Base-by-base conservation (phyloP, 2,888 invertebrate species). In the Bombylius discolor region DNA sequence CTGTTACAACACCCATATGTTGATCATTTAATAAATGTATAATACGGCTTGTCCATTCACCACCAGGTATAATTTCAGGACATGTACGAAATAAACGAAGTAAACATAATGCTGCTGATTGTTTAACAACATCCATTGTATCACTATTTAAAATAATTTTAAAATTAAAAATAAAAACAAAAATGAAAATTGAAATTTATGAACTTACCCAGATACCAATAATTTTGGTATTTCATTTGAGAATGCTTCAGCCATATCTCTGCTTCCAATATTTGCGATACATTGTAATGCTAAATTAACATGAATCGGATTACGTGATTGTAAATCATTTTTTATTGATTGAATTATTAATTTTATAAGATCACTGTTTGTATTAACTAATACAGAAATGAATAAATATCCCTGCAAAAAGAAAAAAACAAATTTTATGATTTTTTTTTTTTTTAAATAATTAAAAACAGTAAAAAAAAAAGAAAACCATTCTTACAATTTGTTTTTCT, bases 211-310 rank as follows among this genome's bases (percentile, higher is more conserved):
- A 59, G 98, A 98, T 45, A 99, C 97, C 61, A 99, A 83, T 54
- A 99, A 80, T 75, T 96, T 97, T 59, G 99, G 99, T 72, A 99
- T 96, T 75, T 99, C 99, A 65, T 88, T 89, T 55, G 94, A 92
- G 77, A 99, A 97, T 49, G 96, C 96, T 74, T 99, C 98, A n/a
- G 97, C 98, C 99, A 99, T 99, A 73, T 99, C 99, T 68, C 92
- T 88, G 72, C 95, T 96, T 57, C 99, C 99, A 74, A 99, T 98
- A 75, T 99, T 99, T 54, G 99, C 98, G 70, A 99, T 98, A 76
- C 99, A 99, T 76, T 99, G 98, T 64, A 99, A 80, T 51, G 99
- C 98, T 70, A 99, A 81, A 76, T 97, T 98, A 55, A 99, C 96
- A 73, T 98, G 97, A 68, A 98, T 92, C 47, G 99, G 98, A 78